These are phyloP conservation scores for Baccha elongata DNA, from an alignment of 2,888 invertebrate genomes.

Conservation along the genomic window DNA sequence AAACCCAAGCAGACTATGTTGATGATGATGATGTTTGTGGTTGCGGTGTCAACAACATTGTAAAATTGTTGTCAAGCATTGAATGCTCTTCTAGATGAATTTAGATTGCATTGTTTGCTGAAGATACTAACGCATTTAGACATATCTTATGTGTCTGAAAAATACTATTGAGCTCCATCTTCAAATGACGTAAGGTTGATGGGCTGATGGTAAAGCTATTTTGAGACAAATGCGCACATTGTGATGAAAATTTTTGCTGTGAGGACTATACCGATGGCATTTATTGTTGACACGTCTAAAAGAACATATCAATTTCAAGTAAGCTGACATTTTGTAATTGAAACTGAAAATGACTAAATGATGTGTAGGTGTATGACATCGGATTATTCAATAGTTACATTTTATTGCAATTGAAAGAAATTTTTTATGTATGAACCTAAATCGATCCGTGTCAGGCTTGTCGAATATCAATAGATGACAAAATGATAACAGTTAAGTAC, in stretches of 20 bases:
- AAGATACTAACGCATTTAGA: constrained; percentile 32
- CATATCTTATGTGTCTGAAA: constrained; percentile 42
- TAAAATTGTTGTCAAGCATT: constrained; percentile 37
- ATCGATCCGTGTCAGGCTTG: too few relatives aligned
- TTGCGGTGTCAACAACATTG: constrained; percentile 33
- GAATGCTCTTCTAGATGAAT: constrained; percentile 37
- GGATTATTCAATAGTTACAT: background rate
- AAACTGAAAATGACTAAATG: too few relatives aligned
- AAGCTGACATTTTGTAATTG: too few relatives aligned
- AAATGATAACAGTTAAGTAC: too few relatives aligned
- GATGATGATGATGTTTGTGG: constrained; percentile 2
- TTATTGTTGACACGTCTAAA: background rate
- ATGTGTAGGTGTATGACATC: background rate
- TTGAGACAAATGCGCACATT: constrained; percentile 20
- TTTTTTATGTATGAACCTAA: too few relatives aligned
- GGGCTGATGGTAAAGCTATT: background rate
- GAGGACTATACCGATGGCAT: background rate
- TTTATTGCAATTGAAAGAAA: too few relatives aligned
- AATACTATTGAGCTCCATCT: constrained; percentile 25
- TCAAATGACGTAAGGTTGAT: background rate
- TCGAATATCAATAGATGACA: too few relatives aligned
- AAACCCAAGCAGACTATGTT: constrained; percentile 17
- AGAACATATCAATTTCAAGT: background rate
- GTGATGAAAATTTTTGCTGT: constrained; percentile 4
- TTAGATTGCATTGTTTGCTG: constrained; percentile 4